phyloP scores from a whole-genome alignment of 2,797 vertebrate species.

The Synaphobranchus kaupii region DNA sequence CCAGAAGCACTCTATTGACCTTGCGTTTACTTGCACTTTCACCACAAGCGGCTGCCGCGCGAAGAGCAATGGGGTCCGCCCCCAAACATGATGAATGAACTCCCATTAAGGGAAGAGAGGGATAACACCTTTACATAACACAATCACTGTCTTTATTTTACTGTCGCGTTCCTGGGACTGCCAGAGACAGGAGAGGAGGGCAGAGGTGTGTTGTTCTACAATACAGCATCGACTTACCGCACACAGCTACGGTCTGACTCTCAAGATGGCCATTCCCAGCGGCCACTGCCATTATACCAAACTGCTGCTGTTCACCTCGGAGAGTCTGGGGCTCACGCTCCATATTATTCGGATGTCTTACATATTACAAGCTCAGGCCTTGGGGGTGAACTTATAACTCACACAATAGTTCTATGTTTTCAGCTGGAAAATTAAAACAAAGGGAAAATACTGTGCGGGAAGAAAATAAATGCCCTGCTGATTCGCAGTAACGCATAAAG shows the following conservation, averaged over 20 bases:
- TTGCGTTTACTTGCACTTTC: background rate
- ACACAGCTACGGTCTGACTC: background rate
- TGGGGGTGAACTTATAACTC: background rate
- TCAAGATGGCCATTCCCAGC: background rate
- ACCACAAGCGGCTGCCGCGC: background rate
- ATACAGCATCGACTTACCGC: background rate
- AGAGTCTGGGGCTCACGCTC: background rate
- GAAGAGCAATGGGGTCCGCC: background rate
- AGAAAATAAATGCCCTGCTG: background rate
- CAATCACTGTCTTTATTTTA: slow-evolving; percentile 13
- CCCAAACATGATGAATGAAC: slow-evolving; percentile 11
- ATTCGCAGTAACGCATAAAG: background rate
- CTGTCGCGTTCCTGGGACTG: background rate
- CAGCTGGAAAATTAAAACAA: background rate
- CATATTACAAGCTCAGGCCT: background rate
- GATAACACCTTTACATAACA: background rate
- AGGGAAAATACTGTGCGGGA: background rate
- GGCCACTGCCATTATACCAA: background rate
- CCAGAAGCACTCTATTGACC: background rate
- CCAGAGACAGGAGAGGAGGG: background rate
- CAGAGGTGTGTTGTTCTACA: slow-evolving; percentile 2
- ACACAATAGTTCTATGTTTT: background rate
- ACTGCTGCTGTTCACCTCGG: background rate
- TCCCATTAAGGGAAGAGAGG: slow-evolving; percentile 9
- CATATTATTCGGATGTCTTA: background rate